Base-by-base conservation (phyloP, 2,888 invertebrate species). In the Vanessa cardui region DNA sequence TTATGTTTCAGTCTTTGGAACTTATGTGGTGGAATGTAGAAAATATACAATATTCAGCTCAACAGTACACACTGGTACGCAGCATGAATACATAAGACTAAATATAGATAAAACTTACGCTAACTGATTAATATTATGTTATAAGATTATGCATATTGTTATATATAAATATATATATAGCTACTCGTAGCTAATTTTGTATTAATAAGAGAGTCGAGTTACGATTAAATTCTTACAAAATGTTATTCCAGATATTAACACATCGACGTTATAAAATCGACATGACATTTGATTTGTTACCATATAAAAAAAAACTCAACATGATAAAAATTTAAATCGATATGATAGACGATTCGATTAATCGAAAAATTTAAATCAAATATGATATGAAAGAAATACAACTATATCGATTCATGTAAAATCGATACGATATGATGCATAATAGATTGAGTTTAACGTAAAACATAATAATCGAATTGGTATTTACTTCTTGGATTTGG, bases 1-100 rank as follows among this genome's bases (percentile, higher is more conserved):
- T 72, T 73, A 73, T 74, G 70, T 70, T 73, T 82, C 83, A 83
- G 84, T 83, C 84, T 84, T 82, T 83, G 82, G 82, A 82, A 77
- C 73, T 74, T 76, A 74, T 78, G 80, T 82, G 80, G 82, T 80
- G 80, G 79, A 80, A 79, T 79, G 78, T 77, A 71, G 71, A 75
- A 70, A 74, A 65, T 69, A 67, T 68, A 72, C 61, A 62, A 73
- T 69, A 73, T 63, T 68, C 64, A 67, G 72, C 72, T 72, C 73
- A 74, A 75, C 69, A 72, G 72, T 64, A 70, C 71, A 58, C 58
- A 63, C 66, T 68, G 67, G 64, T 71, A 76, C 72, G 65, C 63
- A 61, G 66, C 56, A 39, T 63, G 49, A 3, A 58, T 58, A 62
- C 12, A 64, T 47, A 54, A 33, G 18, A 60, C 58, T 61, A 50